Evolutionary conservation across 2,113 vertebrate species (phyloP), one percentile per base, ranked within the genome.

Genomic region (Phylloscopus trochiloides): DNA sequence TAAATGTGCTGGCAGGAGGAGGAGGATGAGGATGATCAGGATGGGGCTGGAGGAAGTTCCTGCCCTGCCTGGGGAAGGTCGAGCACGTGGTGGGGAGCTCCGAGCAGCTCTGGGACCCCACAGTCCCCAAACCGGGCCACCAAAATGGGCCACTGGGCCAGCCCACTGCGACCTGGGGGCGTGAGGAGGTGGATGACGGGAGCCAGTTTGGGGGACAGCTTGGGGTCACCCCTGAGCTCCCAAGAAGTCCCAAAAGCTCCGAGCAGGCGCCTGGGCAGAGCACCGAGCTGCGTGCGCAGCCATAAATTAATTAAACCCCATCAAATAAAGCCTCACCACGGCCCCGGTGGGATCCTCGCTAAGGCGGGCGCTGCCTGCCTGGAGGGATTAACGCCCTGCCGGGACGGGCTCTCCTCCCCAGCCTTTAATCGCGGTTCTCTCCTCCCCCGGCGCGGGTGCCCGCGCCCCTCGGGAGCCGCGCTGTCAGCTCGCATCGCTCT

Each of bases 291-390:
- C 6, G 29, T 1, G 58, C 5, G 1, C 75, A 63, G 88, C 54
- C 63, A 96, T 74, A 63, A 94, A 97, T 97, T 95, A 92, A 97
- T 97, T 94, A 96, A 96, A 55, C 32, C 76, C 76, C 74, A 63
- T 93, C 94, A 63, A 90, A 89, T 74, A 40, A 93, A 94, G 3
- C 75, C 48, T 58, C 85, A 6, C 62, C 63, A 76, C 61, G 84
- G 66, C 92, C 91, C 95, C 94, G 2, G 28, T 5, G 88, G 89
- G 94, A 95, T 57, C 87, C 34, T 29, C 3, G 89, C 91, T 75
- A 24, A 67, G 12, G 81, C 82, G 21, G 71, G 59, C 22, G 5
- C 92, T 68, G 92, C 28, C 57, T 48, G 54, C 25, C 0, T 67
- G 76, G 16, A 36, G 96, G 83, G n/a, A 43, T 76, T 34, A 54